Percentiles rank a stretch among this genome's conserved stretches.
phyloP scores from a whole-genome alignment of 2,888 invertebrate species.

The Norana najaformis region DNA sequence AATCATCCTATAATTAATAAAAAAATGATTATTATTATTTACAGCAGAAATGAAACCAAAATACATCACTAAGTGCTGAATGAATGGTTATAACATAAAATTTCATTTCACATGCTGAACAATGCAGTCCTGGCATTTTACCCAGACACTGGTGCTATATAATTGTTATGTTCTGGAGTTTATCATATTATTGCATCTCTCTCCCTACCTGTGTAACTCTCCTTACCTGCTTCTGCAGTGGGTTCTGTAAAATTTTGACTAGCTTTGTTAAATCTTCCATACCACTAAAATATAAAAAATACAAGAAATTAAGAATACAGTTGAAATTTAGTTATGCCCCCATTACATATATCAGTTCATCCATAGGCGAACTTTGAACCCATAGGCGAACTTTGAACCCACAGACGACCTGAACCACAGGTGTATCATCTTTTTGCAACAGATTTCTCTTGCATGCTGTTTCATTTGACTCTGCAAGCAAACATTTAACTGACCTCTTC shows the following conservation, averaged over 20 bases:
- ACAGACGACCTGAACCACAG: neutral
- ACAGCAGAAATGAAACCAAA: neutral
- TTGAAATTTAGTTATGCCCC: neutral
- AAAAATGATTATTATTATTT: neutral
- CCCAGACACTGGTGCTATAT: neutral
- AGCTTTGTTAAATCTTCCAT: conserved; percentile 6
- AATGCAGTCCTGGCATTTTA: neutral
- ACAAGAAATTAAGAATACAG: neutral
- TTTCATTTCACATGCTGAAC: neutral
- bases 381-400: too few species aligned
- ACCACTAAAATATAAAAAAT: neutral
- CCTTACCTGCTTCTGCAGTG: neutral
- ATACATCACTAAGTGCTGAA: neutral
- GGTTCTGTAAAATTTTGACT: conserved; percentile 13
- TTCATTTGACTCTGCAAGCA: neutral
- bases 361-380: neutral
- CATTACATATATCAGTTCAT: neutral
- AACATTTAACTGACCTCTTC: neutral
- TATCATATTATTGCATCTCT: neutral
- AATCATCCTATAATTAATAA: neutral
- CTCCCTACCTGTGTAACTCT: neutral
- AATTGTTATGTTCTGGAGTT: neutral
- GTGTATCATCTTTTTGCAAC: neutral
- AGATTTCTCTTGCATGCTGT: neutral
- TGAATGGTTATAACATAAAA: neutral